Base-by-base conservation (phyloP, 2,113 vertebrate genomes). In the Martes martes region DNA sequence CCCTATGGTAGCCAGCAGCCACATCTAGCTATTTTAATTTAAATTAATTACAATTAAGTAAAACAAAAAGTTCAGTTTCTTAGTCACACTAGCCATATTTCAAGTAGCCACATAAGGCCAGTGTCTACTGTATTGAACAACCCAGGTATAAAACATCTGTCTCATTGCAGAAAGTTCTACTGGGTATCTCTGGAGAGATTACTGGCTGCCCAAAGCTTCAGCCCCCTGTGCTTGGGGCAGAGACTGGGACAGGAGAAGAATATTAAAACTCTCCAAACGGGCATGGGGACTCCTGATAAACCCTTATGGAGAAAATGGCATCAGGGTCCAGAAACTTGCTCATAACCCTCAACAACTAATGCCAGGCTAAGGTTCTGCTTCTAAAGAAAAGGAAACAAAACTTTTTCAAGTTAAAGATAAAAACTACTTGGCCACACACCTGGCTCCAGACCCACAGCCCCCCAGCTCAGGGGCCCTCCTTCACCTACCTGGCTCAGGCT, bases 401-500 rank as follows among this genome's bases (percentile, higher is more conserved):
- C 21, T 39, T 73, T 55, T 71, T 78, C 57, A 73, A 61, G 21
- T 59, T 81, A n/a, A 93, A 95, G 52, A 57, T n/a, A n/a, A 94
- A 89, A 79, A 33, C 1, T 6, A 16, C 0, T 0, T 55, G 71
- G 21, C 23, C 26, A 36, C 36, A 95, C 18, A 7, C 55, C 45
- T 11, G 26, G 33, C 28, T 61, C 21, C 63, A 79, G 26, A 6
- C 15, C 13, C 80, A 28, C 24, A 88, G 79, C 7, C 24, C 33
- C 50, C 78, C 42, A 45, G 50, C 47, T 59, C 10, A 1, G 57
- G 55, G 18, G 1, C 42, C 33, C 65, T 50, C 4, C 1, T 6
- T 39, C 26, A 98, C 99, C 94, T 86, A 99, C 99, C 99, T 99
- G 99, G 85, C 99, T 99, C 36, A 99, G 98, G 83, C 99, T 99